Conservation (phyloP, 2,888 invertebrate species). For the Oxycera nigricornis region DNA sequence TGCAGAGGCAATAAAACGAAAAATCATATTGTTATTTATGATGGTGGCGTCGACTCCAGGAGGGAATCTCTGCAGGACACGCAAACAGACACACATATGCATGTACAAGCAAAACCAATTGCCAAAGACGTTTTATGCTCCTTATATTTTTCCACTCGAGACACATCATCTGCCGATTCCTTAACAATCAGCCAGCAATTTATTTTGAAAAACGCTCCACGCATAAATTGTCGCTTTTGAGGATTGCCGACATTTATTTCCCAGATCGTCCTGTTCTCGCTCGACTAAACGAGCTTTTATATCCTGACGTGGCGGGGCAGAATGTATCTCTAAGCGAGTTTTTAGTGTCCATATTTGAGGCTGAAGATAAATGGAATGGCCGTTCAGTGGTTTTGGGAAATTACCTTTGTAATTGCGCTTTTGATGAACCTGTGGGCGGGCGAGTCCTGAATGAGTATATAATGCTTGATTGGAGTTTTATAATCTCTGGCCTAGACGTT, state of each 20-base stretch:
- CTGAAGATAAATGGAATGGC: not conserved
- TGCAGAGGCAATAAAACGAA: constrained; percentile 6
- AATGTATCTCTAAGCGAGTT: not conserved
- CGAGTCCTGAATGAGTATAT: no score
- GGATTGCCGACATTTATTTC: constrained; percentile 32
- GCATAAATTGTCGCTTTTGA: constrained; percentile 36
- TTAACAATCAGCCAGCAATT: constrained; percentile 29
- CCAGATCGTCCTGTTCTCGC: not conserved
- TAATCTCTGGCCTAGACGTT: no score
- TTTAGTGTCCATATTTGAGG: not conserved
- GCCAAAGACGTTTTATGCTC: not conserved
- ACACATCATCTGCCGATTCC: constrained; percentile 16
- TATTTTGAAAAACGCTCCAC: constrained; percentile 34
- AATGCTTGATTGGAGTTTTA: no score
- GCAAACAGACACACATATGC: not conserved
- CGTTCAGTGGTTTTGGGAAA: not conserved
- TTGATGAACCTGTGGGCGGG: no score
- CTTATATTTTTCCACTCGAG: not conserved
- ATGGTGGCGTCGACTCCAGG: not conserved
- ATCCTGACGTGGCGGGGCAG: not conserved
- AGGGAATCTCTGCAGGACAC: not conserved
- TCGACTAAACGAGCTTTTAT: not conserved
- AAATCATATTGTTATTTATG: constrained; percentile 33
- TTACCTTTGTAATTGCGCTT: no score
- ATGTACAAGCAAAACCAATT: not conserved